phyloP scores from a whole-genome alignment of 2,113 vertebrate genomes.

The Equus przewalskii region DNA sequence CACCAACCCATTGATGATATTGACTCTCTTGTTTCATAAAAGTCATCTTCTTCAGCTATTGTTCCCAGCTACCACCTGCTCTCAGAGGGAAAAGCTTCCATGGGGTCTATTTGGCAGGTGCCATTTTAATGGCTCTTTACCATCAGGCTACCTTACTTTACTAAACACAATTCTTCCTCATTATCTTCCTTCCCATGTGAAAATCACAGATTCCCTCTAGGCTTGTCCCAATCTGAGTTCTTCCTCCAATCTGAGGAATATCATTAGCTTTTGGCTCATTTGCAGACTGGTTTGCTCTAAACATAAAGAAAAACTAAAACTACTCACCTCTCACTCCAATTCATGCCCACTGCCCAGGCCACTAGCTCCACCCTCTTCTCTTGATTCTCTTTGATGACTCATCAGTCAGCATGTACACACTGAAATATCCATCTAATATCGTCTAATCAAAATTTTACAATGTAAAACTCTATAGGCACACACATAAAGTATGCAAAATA shows the following conservation, averaged over 20 bases:
- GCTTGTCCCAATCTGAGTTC: background rate
- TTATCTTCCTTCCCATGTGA: background rate
- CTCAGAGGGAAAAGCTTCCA: background rate
- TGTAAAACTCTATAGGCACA: background rate
- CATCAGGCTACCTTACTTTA: background rate
- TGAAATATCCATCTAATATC: background rate
- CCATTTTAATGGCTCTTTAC: background rate
- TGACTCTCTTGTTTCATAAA: background rate
- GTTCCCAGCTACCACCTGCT: background rate
- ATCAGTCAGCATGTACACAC: background rate
- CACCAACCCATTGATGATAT: background rate
- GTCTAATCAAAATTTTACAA: conserved; percentile 1
- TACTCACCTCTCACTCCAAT: background rate
- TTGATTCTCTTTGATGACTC: background rate
- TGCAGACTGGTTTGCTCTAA: background rate
- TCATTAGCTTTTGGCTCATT: background rate
- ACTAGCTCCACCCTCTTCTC: background rate
- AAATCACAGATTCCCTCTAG: background rate
- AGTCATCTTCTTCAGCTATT: background rate
- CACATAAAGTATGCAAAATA: background rate
- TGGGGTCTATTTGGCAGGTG: background rate
- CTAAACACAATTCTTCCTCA: background rate
- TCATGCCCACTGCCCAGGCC: background rate
- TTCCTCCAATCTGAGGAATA: background rate
- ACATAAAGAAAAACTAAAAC: background rate